These are phyloP conservation scores for Slavum lentiscoides DNA, from an alignment of 2,888 invertebrate species.

Conservation along the genomic window DNA sequence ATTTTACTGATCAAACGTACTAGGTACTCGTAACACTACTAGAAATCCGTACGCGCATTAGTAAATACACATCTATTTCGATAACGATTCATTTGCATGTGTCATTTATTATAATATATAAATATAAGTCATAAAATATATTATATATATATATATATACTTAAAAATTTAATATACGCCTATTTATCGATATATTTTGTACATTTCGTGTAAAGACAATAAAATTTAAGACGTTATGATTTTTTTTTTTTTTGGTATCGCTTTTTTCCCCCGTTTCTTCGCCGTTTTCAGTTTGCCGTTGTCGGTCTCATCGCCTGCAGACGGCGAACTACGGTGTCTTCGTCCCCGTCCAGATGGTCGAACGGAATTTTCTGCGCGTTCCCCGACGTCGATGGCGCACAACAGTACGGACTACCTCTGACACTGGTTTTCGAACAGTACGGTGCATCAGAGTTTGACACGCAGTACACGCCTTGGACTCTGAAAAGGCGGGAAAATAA, in stretches of 20 bases:
- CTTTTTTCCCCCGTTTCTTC: not conserved
- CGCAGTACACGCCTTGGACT: conserved; percentile 71
- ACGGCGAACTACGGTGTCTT: not conserved
- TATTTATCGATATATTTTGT: conserved; percentile 7
- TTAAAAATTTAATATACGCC: no score
- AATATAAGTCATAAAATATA: no score
- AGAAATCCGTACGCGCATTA: no score
- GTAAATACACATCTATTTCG: no score
- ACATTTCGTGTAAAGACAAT: conserved; percentile 41
- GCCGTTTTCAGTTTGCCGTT: not conserved
- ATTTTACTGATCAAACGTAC: no score
- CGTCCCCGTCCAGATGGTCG: not conserved
- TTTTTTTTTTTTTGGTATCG: not conserved
- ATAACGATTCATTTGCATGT: no score
- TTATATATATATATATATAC: no score
- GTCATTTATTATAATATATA: no score
- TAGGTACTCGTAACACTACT: no score
- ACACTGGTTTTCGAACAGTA: conserved; percentile 68
- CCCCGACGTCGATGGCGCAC: conserved; percentile 60
- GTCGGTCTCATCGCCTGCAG: not conserved
- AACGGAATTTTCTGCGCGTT: not conserved
- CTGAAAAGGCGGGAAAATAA: conserved; percentile 60
- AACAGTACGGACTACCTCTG: conserved; percentile 71
- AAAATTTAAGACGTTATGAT: conserved; percentile 28
- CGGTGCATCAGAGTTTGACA: conserved; percentile 67